These are phyloP conservation scores for Colaptes auratus DNA, from an alignment of 2,113 vertebrate genomes.

Conservation along the genomic window DNA sequence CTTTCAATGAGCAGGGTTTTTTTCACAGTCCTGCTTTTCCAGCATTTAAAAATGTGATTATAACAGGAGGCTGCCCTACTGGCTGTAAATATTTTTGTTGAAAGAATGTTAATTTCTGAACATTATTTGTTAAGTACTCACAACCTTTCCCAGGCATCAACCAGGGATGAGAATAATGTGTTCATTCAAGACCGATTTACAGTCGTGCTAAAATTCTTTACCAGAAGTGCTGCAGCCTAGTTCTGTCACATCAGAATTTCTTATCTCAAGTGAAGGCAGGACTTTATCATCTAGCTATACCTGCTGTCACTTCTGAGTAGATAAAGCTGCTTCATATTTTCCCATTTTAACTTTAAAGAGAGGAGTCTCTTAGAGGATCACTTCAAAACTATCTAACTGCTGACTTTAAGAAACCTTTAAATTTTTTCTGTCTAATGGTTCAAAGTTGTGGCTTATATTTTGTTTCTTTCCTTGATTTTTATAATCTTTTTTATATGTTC, in stretches of 20 bases:
- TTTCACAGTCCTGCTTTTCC: neutral
- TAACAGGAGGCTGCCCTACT: neutral
- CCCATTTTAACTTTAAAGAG: neutral
- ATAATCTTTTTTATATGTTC: neutral
- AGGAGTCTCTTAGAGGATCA: neutral
- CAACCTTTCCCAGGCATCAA: neutral
- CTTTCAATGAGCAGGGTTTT: neutral
- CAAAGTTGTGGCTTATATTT: neutral
- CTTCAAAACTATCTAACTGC: neutral
- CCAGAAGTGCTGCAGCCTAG: neutral
- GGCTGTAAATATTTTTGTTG: neutral
- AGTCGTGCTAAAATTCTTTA: neutral
- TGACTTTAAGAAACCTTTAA: neutral
- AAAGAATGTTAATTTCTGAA: neutral
- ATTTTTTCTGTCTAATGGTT: neutral
- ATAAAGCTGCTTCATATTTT: neutral
- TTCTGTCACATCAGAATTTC: conserved; percentile 23
- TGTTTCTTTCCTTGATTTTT: neutral
- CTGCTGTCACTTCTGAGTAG: neutral
- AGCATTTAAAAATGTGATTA: neutral
- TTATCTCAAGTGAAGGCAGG: neutral
- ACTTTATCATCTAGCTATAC: neutral
- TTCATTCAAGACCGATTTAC: neutral
- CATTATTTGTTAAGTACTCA: neutral
- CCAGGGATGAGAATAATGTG: neutral